These are phyloP conservation scores for Exocentrus adspersus DNA, from an alignment of 2,888 invertebrate genomes.

Conservation along the genomic window DNA sequence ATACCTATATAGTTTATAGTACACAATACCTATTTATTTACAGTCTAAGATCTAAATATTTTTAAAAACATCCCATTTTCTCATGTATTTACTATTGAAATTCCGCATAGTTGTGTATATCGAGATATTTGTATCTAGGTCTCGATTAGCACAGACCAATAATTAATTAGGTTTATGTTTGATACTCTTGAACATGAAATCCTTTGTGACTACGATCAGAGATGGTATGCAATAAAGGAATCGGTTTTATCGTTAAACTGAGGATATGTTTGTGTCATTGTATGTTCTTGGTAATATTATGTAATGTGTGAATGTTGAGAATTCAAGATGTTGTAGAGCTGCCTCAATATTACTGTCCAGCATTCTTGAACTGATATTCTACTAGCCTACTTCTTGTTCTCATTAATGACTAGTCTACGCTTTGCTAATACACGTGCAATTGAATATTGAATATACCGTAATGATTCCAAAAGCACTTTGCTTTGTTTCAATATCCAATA, in stretches of 20 bases:
- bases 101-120: slow-evolving; percentile 20
- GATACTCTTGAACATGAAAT: slow-evolving; percentile 15
- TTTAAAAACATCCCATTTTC: neutral
- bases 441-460: neutral
- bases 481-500: slow-evolving; percentile 37
- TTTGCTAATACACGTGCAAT: neutral
- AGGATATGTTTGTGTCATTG: slow-evolving; percentile 12
- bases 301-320: slow-evolving; percentile 40
- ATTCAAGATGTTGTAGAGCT: slow-evolving; percentile 25
- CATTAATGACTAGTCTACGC: slow-evolving; percentile 29
- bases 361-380: slow-evolving; percentile 55
- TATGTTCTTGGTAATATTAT: slow-evolving; percentile 39
- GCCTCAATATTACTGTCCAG: slow-evolving; percentile 31
- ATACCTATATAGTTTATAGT: neutral
- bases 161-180: slow-evolving; percentile 9
- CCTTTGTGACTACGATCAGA: slow-evolving; percentile 9
- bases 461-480: slow-evolving; percentile 16
- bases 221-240: slow-evolving; percentile 20
- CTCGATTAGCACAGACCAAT: slow-evolving; percentile 31
- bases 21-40: neutral
- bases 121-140: slow-evolving; percentile 37
- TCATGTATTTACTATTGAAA: slow-evolving; percentile 17
- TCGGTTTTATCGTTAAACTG: slow-evolving; percentile 18
- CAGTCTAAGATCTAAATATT: neutral
- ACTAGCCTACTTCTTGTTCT: slow-evolving; percentile 59